Conservation (phyloP, 2,888 invertebrate species). For the Megalurothrips usitatus region DNA sequence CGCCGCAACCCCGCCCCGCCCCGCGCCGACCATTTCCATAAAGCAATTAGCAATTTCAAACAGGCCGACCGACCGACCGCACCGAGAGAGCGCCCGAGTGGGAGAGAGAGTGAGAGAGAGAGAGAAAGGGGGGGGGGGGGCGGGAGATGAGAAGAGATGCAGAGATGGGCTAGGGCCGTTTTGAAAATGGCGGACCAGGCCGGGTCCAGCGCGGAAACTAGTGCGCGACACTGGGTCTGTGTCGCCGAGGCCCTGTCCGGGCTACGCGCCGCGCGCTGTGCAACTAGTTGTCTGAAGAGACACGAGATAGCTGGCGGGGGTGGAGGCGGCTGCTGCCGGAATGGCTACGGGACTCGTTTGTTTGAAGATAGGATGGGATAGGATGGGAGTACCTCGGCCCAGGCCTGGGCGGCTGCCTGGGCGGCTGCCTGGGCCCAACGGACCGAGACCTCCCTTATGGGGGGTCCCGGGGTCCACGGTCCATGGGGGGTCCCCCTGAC, state of each 20-base stretch:
- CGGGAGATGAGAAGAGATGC: no score
- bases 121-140: no score
- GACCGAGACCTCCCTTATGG: neutral
- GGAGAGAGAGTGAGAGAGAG: no score
- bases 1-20: neutral
- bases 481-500: no score
- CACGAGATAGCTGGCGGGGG: neutral
- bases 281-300: neutral
- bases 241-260: no score
- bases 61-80: neutral
- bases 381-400: neutral
- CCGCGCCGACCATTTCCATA: constrained; percentile 11
- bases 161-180: no score
- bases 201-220: neutral
- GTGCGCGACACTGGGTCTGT: neutral
- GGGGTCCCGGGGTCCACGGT: no score
- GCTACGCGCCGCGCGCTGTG: neutral
- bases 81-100: no score
- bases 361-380: neutral
- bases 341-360: neutral
- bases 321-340: neutral
- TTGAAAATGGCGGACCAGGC: neutral
- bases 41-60: constrained; percentile 27
- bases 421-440: neutral
- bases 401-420: neutral